Base-by-base conservation (phyloP, 2,797 vertebrate species). In the Pipistrellus kuhlii region DNA sequence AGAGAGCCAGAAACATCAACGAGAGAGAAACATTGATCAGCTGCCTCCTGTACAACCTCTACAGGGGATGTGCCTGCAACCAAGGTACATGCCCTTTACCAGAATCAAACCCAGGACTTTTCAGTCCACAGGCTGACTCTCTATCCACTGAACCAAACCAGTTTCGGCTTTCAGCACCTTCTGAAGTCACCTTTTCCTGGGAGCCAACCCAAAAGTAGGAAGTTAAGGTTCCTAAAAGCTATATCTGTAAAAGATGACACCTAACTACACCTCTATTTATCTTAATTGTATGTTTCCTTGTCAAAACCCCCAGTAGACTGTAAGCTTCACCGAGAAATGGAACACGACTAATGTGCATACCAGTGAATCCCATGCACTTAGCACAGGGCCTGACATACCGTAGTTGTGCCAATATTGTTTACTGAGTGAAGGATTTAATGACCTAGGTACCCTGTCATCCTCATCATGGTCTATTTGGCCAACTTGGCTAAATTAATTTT, bases 401-500 rank as follows among this genome's bases (percentile, higher is more conserved):
- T 66, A 62, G 41, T 17, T 62, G 17, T 76, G 23, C 23, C 13
- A 57, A 23, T 64, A 87, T n/a, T 76, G 35, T 35, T 86, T 62
- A 59, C 1, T 69, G 75, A 38, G 48, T 38, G 20, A 78, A 91
- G 80, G 17, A 72, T 25, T 57, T 87, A 72, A 64, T 66, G 27
- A 68, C 15, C 17, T 23, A 72, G 11, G 55, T 21, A 95, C 3
- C 53, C 82, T 38, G 27, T 57, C 51, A 68, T 69, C 30, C 8
- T 85, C 53, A 85, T 35, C 68, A 46, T 13, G 27, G 17, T 48
- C 51, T 8, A 51, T 53, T 83, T 41, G 38, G 64, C 57, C 64
- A 91, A 90, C 92, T 76, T 76, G 25, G 32, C 25, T 53, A 87
- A 72, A 4, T n/a, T 57, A 11, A 76, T 76, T 76, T 87, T 88